Evolutionary conservation across 2,888 invertebrate species (phyloP), one percentile per base, ranked within the genome.

Genomic region (Microctonus hyperodae): DNA sequence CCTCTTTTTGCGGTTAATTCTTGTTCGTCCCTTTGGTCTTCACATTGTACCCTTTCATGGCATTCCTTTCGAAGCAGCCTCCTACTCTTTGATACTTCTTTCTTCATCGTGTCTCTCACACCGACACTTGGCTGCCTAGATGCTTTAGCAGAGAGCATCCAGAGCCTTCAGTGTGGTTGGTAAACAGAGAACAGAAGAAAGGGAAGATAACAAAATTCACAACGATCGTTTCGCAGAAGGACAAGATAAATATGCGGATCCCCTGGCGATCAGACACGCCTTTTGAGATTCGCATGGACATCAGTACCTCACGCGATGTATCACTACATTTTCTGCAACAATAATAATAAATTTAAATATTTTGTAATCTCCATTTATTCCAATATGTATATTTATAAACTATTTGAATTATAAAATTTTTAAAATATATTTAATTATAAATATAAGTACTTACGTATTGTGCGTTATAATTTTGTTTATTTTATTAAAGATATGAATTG

Each of bases 191-290:
- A 51, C 13, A 61, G 9, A 16, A 22, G 63, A 63, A 60, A 68
- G 35, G 66, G 35, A 58, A 69, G 70, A 70, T 60, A 48, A 37
- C 35, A 35, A 61, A 75, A 71, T 76, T 69, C 68, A n/a, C n/a
- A 71, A 72, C 61, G 72, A 76, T 74, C 72, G 72, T 68, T 74
- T 74, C 75, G 73, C 65, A 69, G 75, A 75, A 80, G 69, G 60
- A 59, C 64, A 64, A 70, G 66, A 73, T 73, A 73, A 73, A 73
- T 73, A 70, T 73, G 64, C 68, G 62, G 70, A 73, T 71, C 71
- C 73, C 70, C 73, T 55, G 71, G 73, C 69, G 73, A 69, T 71
- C 66, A 67, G 69, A 70, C 71, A 71, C 66, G 68, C 58, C 35
- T 64, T 63, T 57, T 44, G 20, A 70, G 65, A 71, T 71, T 64